Conservation (phyloP, 2,888 invertebrate species). For the Thera obeliscata region DNA sequence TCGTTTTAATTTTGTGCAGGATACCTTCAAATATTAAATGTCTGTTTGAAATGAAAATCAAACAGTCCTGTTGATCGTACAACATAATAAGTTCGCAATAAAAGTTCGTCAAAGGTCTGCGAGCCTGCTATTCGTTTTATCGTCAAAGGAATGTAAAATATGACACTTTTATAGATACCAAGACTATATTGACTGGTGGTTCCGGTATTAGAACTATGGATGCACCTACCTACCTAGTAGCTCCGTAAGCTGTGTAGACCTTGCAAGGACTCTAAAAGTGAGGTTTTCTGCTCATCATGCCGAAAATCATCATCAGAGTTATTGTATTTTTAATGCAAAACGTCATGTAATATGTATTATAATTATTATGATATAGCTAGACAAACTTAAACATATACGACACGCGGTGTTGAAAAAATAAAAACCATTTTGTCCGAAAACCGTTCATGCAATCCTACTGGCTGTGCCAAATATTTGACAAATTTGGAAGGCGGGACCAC, state of each 20-base stretch:
- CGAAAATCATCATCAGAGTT: no score
- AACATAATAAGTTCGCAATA: conserved; percentile 8
- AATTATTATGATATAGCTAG: conserved; percentile 22
- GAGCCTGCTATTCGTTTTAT: conserved; percentile 5
- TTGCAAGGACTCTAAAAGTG: no score
- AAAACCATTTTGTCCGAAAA: neutral
- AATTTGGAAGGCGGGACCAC: no score
- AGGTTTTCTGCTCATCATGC: no score
- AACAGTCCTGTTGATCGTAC: neutral
- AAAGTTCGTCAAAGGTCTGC: conserved; percentile 7
- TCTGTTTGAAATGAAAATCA: neutral
- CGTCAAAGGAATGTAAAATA: conserved; percentile 21
- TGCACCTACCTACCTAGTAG: no score
- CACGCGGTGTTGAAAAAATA: neutral
- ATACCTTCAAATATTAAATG: no score
- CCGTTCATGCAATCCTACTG: conserved; percentile 6
- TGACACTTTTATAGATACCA: no score
- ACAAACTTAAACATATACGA: conserved; percentile 27
- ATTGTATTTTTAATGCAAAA: conserved; percentile 78
- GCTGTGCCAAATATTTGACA: conserved; percentile 9
- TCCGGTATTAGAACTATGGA: no score
- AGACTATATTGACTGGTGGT: no score
- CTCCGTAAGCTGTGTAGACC: no score
- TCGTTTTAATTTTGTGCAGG: no score
- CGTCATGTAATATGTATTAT: conserved; percentile 30